Base-by-base conservation (phyloP, 2,113 vertebrate species). In the Erinaceus europaeus region DNA sequence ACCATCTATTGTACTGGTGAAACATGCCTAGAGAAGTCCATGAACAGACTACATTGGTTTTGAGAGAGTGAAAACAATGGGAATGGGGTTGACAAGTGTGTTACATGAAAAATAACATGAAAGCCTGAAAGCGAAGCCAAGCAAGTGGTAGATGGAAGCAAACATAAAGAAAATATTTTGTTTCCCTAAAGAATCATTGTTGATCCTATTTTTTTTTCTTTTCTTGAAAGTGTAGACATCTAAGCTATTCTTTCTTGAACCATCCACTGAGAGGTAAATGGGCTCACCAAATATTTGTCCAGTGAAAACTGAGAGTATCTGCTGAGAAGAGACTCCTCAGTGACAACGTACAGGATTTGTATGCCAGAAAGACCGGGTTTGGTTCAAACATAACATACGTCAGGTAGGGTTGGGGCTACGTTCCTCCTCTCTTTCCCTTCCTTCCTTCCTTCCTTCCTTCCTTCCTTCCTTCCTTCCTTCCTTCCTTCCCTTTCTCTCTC, bases 221-320 rank as follows among this genome's bases (percentile, higher is more conserved):
- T 89, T 62, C 36, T 89, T 84, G 6, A 55, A 89, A 84, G 84
- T 77, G 4, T 4, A 80, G 59, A 83, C 12, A 29, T 79, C 8
- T 65, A 18, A 9, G 40, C 53, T 27, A 6, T 53, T 61, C 2
- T 55, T 88, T 69, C 13, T 29, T 29, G 12, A 29, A 68, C 21
- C 11, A 69, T 78, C 20, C 13, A 77, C 75, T 74, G 32, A 84
- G 14, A 90, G 55, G n/a, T 14, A 92, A 91, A 67, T 44, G 17
- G 8, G 38, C 40, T 9, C 25, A 76, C 46, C 8, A 89, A 40
- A 38, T 53, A 57, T 21, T 50, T n/a, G n/a, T n/a, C n/a, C n/a
- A n/a, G n/a, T n/a, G n/a, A n/a, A n/a, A n/a, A n/a, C n/a, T n/a
- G n/a, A n/a, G n/a, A n/a, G n/a, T n/a, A n/a, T n/a, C n/a, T n/a